Evolutionary conservation across 1,140 invertebrate species (phyloP).

Genomic region (Diorhabda elongata): DNA sequence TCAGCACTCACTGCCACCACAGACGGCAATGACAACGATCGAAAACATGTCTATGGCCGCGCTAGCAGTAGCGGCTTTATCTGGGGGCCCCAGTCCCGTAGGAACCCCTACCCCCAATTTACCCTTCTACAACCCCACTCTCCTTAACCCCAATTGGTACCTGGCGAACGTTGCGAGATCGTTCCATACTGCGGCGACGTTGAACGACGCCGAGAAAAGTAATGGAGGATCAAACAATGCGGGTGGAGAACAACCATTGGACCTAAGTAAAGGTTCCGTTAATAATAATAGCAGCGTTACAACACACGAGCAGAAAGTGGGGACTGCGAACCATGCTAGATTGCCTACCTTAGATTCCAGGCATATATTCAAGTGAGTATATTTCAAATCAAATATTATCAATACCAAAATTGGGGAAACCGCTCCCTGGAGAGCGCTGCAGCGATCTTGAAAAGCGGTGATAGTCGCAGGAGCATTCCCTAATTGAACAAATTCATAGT

Average conservation of each 20-base stretch:
- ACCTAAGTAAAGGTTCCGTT: constrained; percentile 62
- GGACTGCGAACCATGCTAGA: constrained; percentile 37
- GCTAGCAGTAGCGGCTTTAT: constrained; percentile 59
- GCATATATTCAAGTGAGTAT: constrained; percentile 65
- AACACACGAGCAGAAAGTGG: constrained; percentile 21
- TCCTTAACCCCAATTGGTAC: constrained; percentile 39
- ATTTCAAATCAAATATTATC: too few relatives aligned
- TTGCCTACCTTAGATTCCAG: constrained; percentile 58
- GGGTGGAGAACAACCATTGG: constrained; percentile 66
- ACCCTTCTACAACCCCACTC: constrained; percentile 37
- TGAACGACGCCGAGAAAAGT: constrained; percentile 4
- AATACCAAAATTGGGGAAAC: too few relatives aligned
- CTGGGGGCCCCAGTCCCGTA: constrained; percentile 47
- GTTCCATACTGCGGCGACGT: constrained; percentile 34
- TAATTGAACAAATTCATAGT: too few relatives aligned
- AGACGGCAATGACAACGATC: constrained; percentile 47
- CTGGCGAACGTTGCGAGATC: constrained; percentile 37
- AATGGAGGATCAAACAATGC: constrained; percentile 28
- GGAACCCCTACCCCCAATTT: constrained; percentile 32
- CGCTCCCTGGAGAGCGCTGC: too few relatives aligned
- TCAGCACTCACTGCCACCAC: constrained; percentile 20
- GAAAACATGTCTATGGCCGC: constrained; percentile 58
- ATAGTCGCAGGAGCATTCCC: too few relatives aligned
- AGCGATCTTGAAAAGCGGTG: too few relatives aligned
- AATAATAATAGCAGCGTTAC: constrained; percentile 23